Conservation (phyloP, 2,113 vertebrate species). For the Laterallus jamaicensis region DNA sequence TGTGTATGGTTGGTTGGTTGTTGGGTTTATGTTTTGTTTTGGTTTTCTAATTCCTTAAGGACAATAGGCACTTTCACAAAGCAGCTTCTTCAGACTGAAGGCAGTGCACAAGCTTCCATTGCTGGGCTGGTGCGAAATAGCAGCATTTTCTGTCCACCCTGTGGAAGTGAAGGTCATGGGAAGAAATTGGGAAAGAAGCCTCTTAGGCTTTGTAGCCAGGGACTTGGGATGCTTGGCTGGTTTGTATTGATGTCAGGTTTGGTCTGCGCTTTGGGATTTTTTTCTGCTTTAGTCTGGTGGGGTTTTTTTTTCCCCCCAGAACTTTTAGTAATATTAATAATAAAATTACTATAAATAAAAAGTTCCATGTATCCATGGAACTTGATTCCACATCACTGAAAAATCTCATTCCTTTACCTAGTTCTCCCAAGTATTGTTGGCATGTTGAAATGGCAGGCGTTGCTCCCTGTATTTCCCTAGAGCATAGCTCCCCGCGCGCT, state of each 20-base stretch:
- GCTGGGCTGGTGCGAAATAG: neutral
- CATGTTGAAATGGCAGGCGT: neutral
- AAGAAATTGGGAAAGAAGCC: neutral
- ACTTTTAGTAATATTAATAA: neutral
- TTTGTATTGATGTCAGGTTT: neutral
- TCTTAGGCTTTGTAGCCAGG: neutral
- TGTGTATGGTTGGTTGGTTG: neutral
- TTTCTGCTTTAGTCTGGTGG: neutral
- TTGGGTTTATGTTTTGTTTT: neutral
- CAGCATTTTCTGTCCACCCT: neutral
- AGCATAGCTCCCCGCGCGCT: neutral
- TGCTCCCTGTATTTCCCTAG: neutral
- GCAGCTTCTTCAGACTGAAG: neutral
- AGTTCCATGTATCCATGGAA: neutral
- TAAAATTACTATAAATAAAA: neutral
- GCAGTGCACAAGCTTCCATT: fast-evolving
- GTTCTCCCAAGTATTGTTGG: neutral
- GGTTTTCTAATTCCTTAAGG: neutral
- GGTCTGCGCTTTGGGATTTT: neutral
- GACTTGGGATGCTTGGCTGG: neutral
- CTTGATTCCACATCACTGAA: neutral
- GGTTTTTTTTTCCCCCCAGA: neutral
- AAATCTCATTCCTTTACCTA: neutral
- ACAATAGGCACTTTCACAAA: neutral
- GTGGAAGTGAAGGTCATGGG: neutral